These are phyloP conservation scores for Bombyx huttoni DNA, from an alignment of 2,888 invertebrate genomes.

Conservation along the genomic window DNA sequence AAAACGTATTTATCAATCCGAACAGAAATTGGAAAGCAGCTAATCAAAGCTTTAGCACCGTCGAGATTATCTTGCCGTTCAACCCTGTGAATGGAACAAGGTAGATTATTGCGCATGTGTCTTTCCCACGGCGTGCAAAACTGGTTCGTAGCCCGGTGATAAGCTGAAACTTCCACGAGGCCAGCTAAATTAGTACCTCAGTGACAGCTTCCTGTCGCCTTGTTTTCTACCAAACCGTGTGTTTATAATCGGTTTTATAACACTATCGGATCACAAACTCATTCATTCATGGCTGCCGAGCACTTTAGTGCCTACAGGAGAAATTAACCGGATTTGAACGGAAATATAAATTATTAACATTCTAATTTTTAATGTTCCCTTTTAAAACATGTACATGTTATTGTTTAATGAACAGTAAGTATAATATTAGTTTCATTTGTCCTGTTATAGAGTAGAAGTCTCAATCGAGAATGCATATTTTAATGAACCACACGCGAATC, in stretches of 20 bases:
- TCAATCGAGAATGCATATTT: neutral
- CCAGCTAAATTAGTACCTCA: slow-evolving; percentile 56
- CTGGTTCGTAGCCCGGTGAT: slow-evolving; percentile 54
- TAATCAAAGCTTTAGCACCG: slow-evolving; percentile 18
- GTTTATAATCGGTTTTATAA: slow-evolving; percentile 3
- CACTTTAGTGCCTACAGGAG: neutral
- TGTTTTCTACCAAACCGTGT: slow-evolving; percentile 4
- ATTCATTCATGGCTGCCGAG: slow-evolving; percentile 1
- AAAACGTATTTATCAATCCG: neutral
- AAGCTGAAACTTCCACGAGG: slow-evolving; percentile 60
- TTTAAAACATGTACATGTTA: no score
- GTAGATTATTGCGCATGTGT: slow-evolving; percentile 54
- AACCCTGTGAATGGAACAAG: slow-evolving; percentile 57
- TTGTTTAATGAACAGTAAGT: no score
- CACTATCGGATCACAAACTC: slow-evolving; percentile 1
- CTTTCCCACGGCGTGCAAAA: slow-evolving; percentile 67
- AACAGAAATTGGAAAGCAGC: slow-evolving; percentile 25
- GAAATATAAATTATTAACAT: no score
- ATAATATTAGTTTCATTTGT: no score
- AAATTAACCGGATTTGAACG: neutral
- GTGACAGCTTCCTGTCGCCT: slow-evolving; percentile 63
- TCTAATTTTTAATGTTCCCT: no score
- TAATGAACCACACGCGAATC: neutral
- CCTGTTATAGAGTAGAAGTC: no score
- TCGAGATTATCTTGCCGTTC: slow-evolving; percentile 16